These are phyloP conservation scores for Chaenocephalus aceratus DNA, from an alignment of 2,113 vertebrate genomes.

Conservation along the genomic window DNA sequence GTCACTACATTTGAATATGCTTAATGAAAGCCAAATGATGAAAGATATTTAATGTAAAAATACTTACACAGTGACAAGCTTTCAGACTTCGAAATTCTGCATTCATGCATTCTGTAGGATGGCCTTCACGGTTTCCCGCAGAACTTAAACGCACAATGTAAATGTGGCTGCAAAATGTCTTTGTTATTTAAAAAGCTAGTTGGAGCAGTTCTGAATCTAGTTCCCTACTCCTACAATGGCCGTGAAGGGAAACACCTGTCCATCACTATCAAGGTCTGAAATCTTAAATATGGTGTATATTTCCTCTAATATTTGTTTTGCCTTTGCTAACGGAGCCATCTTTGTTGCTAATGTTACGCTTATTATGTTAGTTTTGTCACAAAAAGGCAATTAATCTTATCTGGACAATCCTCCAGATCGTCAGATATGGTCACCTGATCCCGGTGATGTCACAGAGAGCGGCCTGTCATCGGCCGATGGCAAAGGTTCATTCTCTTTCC, in stretches of 20 bases:
- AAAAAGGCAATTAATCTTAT: constrained; percentile 70
- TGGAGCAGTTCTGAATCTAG: background rate
- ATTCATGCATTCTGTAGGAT: background rate
- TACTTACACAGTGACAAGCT: too few relatives aligned
- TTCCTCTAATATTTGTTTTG: constrained; percentile 60
- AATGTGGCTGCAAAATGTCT: background rate
- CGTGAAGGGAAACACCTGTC: constrained; percentile 25
- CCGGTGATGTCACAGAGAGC: constrained; percentile 67
- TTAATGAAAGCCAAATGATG: too few relatives aligned
- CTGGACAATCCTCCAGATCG: constrained; percentile 57
- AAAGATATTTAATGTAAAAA: too few relatives aligned
- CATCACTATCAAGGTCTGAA: constrained; percentile 44
- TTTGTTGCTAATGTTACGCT: constrained; percentile 60
- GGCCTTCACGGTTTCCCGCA: background rate
- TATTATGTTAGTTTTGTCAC: constrained; percentile 70
- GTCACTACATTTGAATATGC: background rate
- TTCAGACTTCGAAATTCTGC: background rate
- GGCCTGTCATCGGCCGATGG: constrained; percentile 60
- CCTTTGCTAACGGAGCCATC: constrained; percentile 72
- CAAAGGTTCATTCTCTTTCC: constrained; percentile 62
- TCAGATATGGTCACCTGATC: constrained; percentile 67
- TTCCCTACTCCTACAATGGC: background rate
- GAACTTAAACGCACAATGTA: background rate
- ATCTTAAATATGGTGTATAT: constrained; percentile 60
- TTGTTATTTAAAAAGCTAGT: too few relatives aligned